phyloP scores from a whole-genome alignment of 1,140 invertebrate species.

The Anagrus nilaparvatae region DNA sequence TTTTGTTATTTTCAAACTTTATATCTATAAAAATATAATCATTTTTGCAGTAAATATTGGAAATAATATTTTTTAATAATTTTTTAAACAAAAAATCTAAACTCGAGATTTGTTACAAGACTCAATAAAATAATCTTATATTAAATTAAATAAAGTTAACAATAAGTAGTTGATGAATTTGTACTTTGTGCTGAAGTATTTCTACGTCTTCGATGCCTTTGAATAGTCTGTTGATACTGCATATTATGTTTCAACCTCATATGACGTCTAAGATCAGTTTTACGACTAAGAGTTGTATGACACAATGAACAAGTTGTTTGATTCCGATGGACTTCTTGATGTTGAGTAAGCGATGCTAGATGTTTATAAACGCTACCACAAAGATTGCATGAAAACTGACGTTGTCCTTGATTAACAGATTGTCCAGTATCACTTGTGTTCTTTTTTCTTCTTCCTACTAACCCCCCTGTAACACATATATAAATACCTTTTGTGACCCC shows the following conservation, averaged over 20 bases:
- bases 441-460: slow-evolving; percentile 43
- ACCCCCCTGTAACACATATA: slow-evolving; percentile 42
- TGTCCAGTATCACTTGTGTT: slow-evolving; percentile 41
- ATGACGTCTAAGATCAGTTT: slow-evolving; percentile 42
- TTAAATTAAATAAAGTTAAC: too few relatives aligned
- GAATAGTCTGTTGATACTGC: slow-evolving; percentile 42
- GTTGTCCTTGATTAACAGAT: slow-evolving; percentile 42
- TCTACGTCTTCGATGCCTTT: slow-evolving; percentile 37
- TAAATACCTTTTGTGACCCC: slow-evolving; percentile 40
- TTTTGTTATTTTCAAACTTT: too few relatives aligned
- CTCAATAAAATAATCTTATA: too few relatives aligned
- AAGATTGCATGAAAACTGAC: slow-evolving; percentile 43
- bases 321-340: slow-evolving; percentile 46
- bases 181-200: too few relatives aligned
- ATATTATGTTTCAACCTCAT: slow-evolving; percentile 44
- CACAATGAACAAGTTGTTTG: slow-evolving; percentile 45
- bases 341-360: slow-evolving; percentile 44
- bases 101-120: too few relatives aligned
- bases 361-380: slow-evolving; percentile 44
- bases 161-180: too few relatives aligned
- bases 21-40: too few relatives aligned
- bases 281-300: slow-evolving; percentile 44
- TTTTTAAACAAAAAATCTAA: too few relatives aligned
- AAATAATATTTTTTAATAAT: too few relatives aligned
- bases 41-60: too few relatives aligned